phyloP scores from a whole-genome alignment of 2,888 invertebrate species.

The Cheilosia variabilis region DNA sequence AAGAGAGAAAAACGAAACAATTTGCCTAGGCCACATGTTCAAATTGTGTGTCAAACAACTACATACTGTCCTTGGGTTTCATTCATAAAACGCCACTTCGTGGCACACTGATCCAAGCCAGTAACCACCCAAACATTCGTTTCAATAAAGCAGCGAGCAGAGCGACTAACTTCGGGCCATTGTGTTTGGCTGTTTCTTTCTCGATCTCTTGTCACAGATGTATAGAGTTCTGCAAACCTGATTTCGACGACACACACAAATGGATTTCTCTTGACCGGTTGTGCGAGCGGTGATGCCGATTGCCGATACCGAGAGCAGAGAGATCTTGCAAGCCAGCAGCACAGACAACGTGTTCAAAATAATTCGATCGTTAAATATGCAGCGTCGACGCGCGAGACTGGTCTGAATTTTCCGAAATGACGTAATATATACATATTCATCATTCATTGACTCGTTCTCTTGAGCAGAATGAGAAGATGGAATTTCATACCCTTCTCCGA shows the following conservation, averaged over 20 bases:
- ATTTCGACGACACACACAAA: constrained; percentile 40
- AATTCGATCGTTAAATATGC: constrained; percentile 25
- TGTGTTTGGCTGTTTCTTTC: constrained; percentile 12
- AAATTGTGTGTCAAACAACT: constrained; percentile 63
- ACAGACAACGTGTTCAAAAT: constrained; percentile 49
- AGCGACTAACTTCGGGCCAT: constrained; percentile 20
- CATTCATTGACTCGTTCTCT: constrained; percentile 63
- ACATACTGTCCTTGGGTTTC: constrained; percentile 64
- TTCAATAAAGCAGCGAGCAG: background rate
- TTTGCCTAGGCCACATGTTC: constrained; percentile 42
- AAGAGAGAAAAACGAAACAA: background rate
- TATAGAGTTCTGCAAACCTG: constrained; percentile 56
- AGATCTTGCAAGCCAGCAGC: background rate
- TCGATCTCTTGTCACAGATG: background rate
- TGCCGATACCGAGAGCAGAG: constrained; percentile 5
- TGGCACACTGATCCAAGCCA: constrained; percentile 48
- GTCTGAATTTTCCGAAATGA: constrained; percentile 44
- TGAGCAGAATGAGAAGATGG: constrained; percentile 23
- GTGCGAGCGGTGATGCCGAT: constrained; percentile 10
- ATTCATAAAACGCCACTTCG: constrained; percentile 68
- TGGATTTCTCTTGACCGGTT: constrained; percentile 63
- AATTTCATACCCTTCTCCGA: constrained; percentile 37
- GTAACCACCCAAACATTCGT: constrained; percentile 18
- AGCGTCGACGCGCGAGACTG: constrained; percentile 21
- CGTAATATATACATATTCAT: constrained; percentile 68